These are phyloP conservation scores for Caenorhabditis tropicalis DNA, from an alignment of 1,140 invertebrate species.

Conservation along the genomic window DNA sequence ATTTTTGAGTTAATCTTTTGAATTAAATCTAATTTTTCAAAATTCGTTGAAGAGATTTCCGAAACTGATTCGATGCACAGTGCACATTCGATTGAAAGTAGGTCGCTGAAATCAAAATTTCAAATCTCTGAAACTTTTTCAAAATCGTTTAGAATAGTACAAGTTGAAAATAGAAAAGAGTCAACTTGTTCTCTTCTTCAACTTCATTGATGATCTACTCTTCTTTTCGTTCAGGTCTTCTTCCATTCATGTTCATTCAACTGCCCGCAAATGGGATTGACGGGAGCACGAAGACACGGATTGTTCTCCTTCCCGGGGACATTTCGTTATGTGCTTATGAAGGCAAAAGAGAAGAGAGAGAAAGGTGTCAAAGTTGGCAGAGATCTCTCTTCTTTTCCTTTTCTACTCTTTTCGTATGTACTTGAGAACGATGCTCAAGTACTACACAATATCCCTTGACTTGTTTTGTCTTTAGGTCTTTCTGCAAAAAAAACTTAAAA, in stretches of 20 bases:
- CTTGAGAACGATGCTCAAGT: slow-evolving; percentile 10
- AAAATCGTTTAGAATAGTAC: not conserved
- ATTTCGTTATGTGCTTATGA: not conserved
- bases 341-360: not conserved
- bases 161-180: slow-evolving; percentile 12
- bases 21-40: no score
- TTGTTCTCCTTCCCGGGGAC: not conserved
- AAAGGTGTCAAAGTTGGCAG: slow-evolving; percentile 15
- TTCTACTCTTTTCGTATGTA: not conserved
- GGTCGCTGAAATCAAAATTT: no score
- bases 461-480: no score
- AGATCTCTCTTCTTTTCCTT: no score
- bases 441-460: not conserved
- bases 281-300: not conserved
- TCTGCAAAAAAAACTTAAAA: no score
- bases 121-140: not conserved
- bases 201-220: not conserved
- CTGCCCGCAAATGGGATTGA: slow-evolving; percentile 41
- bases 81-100: no score
- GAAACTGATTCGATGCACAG: no score
- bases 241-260: slow-evolving; percentile 44
- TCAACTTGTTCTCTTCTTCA: not conserved
- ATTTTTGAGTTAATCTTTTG: no score
- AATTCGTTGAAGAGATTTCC: no score
- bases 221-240: not conserved